Conservation (phyloP, 1,140 invertebrate species). For the Maconellicoccus hirsutus region DNA sequence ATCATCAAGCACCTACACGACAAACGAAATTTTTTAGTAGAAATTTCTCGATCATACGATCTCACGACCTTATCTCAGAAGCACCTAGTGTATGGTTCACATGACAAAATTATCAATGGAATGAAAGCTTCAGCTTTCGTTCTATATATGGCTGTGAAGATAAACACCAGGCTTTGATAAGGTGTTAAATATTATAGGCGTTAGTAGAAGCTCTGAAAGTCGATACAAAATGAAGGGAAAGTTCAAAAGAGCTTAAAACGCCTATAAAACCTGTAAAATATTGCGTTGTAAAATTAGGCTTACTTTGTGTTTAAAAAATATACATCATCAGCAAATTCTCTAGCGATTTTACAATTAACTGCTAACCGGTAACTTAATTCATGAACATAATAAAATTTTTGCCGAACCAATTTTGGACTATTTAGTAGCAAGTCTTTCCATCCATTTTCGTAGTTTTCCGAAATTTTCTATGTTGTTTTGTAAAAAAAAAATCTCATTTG, state of each 20-base stretch:
- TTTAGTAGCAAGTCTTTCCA: background rate
- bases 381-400: background rate
- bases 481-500: background rate
- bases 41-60: background rate
- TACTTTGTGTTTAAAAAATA: background rate
- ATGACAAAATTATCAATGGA: background rate
- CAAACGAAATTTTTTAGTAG: background rate
- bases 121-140: background rate
- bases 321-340: background rate
- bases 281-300: constrained; percentile 3
- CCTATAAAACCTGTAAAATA: background rate
- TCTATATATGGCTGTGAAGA: constrained; percentile 3
- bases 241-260: background rate
- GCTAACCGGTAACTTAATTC: background rate
- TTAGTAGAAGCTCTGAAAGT: background rate
- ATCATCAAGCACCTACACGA: background rate
- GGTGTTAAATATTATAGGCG: background rate
- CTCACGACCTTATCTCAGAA: background rate
- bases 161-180: constrained; percentile 8
- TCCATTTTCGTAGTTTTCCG: background rate
- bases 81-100: background rate
- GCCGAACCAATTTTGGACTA: background rate
- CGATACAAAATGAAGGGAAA: background rate
- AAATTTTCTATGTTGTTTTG: background rate
- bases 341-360: background rate